These are phyloP conservation scores for Acanthosepion pharaonis DNA, from an alignment of 2,888 invertebrate species.

Conservation along the genomic window DNA sequence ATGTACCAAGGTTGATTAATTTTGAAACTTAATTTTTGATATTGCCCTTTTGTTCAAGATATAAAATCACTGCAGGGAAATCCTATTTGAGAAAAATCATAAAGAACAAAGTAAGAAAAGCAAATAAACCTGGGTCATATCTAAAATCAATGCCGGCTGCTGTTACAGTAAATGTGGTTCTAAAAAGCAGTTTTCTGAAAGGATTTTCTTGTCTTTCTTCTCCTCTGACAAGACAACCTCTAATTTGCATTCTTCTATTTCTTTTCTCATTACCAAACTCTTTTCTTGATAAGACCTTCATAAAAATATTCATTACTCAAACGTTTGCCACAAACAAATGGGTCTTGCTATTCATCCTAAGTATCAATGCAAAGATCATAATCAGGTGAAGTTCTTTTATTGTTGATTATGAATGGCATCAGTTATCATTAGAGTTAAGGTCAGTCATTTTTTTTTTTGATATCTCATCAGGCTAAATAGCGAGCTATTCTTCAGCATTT, in stretches of 20 bases:
- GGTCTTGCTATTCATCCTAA: neutral
- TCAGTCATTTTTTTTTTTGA: neutral
- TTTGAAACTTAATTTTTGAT: too few relatives aligned
- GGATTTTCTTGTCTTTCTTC: neutral
- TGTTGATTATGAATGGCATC: neutral
- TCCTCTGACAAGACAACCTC: neutral
- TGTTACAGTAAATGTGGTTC: neutral
- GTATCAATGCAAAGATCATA: neutral
- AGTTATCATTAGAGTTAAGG: conserved; percentile 16
- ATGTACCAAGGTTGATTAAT: too few relatives aligned
- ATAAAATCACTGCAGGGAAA: too few relatives aligned
- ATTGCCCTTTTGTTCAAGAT: too few relatives aligned
- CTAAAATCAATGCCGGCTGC: neutral
- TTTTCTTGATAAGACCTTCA: neutral
- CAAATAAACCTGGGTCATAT: fast-evolving
- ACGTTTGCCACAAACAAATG: neutral
- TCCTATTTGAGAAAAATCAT: too few relatives aligned
- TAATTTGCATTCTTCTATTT: neutral
- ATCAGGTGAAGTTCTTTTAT: neutral
- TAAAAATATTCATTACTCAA: conserved; percentile 21
- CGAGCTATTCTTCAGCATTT: neutral
- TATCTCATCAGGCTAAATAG: neutral
- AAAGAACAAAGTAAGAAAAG: neutral
- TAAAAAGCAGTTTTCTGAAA: neutral
- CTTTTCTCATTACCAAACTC: neutral